A percentile compares a stretch with the other conserved stretches of the same genome.
These are phyloP conservation scores for Poeciliopsis paucimaculata DNA, from an alignment of 2,797 vertebrate genomes.

Conservation along the genomic window DNA sequence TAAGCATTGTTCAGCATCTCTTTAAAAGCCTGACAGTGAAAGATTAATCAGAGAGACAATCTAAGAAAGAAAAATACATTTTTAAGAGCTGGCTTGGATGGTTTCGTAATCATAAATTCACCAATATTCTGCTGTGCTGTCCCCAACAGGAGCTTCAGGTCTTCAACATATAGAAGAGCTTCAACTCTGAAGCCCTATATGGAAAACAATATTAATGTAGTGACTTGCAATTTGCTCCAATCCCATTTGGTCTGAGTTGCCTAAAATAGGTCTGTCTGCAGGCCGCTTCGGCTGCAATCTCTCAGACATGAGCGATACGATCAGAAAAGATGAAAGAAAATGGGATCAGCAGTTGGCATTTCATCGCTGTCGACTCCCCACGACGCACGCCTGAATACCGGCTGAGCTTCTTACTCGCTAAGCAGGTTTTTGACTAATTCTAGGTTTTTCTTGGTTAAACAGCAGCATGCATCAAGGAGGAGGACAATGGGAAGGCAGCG, in stretches of 20 bases:
- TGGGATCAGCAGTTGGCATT: constrained; percentile 17
- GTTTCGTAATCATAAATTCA: constrained; percentile 2
- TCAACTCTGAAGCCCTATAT: constrained; percentile 29
- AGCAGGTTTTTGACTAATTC: constrained; percentile 17
- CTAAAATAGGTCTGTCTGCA: constrained; percentile 43
- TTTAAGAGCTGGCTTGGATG: neutral
- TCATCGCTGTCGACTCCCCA: constrained; percentile 6
- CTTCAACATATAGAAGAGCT: neutral
- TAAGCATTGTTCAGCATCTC: neutral
- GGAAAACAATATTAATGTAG: constrained; percentile 45
- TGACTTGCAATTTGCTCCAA: constrained; percentile 40
- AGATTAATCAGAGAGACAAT: neutral
- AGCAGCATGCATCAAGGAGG: constrained; percentile 15
- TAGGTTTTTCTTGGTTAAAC: constrained; percentile 29
- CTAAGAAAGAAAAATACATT: neutral
- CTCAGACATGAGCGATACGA: constrained; percentile 36
- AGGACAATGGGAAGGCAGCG: constrained; percentile 32
- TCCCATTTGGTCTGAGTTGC: constrained; percentile 38
- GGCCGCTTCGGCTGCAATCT: constrained; percentile 20
- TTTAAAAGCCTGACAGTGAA: neutral
- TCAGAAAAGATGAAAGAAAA: constrained; percentile 38
- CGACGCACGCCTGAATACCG: neutral
- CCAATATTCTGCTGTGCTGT: constrained; percentile 4
- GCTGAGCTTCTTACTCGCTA: constrained; percentile 4
- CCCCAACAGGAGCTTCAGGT: neutral